These are phyloP conservation scores for Drosophila santomea DNA, from an alignment of 1,140 invertebrate species.

Conservation along the genomic window DNA sequence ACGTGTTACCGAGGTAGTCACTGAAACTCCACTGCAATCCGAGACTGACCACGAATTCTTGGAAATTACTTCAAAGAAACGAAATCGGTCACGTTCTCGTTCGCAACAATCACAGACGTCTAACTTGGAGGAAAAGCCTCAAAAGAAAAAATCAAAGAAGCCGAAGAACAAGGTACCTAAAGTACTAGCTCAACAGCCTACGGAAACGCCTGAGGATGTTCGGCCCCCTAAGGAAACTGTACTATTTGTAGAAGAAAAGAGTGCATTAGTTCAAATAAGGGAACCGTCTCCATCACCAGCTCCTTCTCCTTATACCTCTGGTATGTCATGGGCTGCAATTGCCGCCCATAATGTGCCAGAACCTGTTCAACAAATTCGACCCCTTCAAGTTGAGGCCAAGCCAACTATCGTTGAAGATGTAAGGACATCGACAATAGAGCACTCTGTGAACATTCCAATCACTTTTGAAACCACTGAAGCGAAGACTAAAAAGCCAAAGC, in stretches of 20 bases:
- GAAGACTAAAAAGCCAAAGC: constrained; percentile 69
- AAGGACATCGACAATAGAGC: constrained; percentile 18
- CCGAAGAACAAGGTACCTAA: constrained; percentile 42
- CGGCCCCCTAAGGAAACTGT: neutral
- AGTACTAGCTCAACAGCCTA: neutral
- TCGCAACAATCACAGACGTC: constrained; percentile 69
- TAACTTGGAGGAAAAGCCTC: constrained; percentile 48
- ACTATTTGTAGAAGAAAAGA: neutral
- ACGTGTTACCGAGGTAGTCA: constrained; percentile 48
- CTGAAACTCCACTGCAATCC: constrained; percentile 17
- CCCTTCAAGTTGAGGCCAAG: constrained; percentile 44
- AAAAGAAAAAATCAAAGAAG: constrained; percentile 66
- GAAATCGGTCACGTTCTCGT: constrained; percentile 72
- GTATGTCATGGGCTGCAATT: constrained; percentile 79
- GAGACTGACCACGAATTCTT: constrained; percentile 69
- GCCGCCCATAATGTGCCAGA: constrained; percentile 81
- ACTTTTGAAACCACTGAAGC: constrained; percentile 51
- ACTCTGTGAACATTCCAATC: constrained; percentile 54
- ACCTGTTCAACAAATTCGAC: constrained; percentile 69
- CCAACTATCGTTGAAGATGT: constrained; percentile 7
- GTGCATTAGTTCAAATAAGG: neutral
- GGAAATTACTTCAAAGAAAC: constrained; percentile 63
- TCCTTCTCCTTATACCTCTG: constrained; percentile 41
- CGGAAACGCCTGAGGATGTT: constrained; percentile 2
- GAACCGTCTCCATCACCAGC: constrained; percentile 10